Conservation (phyloP, 2,888 invertebrate species). For the Pseudococcus longispinus region DNA sequence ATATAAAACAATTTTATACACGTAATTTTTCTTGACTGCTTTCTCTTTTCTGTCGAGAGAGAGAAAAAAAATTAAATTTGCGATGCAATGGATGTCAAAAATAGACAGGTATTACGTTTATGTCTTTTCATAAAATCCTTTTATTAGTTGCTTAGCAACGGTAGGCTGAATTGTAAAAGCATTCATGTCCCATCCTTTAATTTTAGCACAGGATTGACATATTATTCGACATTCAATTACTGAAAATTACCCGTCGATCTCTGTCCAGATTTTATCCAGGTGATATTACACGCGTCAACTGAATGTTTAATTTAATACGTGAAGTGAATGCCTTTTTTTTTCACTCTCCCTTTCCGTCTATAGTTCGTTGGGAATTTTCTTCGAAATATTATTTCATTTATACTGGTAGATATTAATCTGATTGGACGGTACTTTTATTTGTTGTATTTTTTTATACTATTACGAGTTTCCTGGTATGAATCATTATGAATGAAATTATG, state of each 20-base stretch:
- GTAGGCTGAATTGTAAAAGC: neutral
- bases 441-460: neutral
- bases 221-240: conserved; percentile 12
- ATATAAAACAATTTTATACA: neutral
- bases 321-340: neutral
- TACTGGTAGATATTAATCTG: too few relatives aligned
- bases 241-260: conserved; percentile 26
- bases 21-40: neutral
- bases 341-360: neutral
- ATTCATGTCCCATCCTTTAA: neutral
- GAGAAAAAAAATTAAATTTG: neutral
- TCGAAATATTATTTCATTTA: neutral
- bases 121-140: conserved; percentile 26
- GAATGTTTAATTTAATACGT: neutral
- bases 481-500: neutral
- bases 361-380: neutral
- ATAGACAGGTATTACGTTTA: conserved; percentile 26
- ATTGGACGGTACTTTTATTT: neutral
- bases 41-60: neutral
- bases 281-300: neutral
- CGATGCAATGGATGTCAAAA: conserved; percentile 4
- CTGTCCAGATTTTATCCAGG: conserved; percentile 1
- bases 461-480: neutral
- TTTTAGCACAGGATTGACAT: neutral
- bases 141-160: conserved; percentile 22